A percentile compares a stretch with the other conserved stretches of the same genome.
Evolutionary conservation across 1,140 invertebrate genomes (phyloP).

Genomic region (Hyles vespertilio): DNA sequence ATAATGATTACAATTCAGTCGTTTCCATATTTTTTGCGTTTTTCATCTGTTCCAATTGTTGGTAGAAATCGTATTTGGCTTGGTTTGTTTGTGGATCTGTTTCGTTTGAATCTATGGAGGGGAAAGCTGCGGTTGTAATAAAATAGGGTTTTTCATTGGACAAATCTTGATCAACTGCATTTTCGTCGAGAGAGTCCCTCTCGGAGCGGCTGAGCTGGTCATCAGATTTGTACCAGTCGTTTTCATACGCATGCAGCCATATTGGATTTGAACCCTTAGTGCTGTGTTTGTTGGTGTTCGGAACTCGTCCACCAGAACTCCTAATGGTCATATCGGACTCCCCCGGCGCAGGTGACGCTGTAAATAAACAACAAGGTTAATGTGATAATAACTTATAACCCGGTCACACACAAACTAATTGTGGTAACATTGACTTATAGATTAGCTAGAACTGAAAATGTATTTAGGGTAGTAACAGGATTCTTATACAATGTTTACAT

Average conservation of each 20-base stretch:
- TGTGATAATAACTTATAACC: not conserved
- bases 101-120: slow-evolving; percentile 71
- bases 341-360: slow-evolving; percentile 71
- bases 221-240: slow-evolving; percentile 95
- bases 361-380: slow-evolving; percentile 15
- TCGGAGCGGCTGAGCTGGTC: slow-evolving; percentile 82
- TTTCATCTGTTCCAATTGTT: slow-evolving; percentile 78
- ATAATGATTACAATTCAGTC: slow-evolving; percentile 81
- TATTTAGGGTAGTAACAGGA: no score
- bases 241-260: slow-evolving; percentile 95
- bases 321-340: slow-evolving; percentile 85
- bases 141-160: slow-evolving; percentile 76
- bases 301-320: slow-evolving; percentile 84
- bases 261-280: slow-evolving; percentile 96
- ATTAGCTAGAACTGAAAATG: no score
- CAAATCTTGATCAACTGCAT: slow-evolving; percentile 83
- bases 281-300: slow-evolving; percentile 96
- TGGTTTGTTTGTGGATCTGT: slow-evolving; percentile 70
- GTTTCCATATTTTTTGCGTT: slow-evolving; percentile 89
- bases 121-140: slow-evolving; percentile 71
- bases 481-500: no score
- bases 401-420: not conserved
- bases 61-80: slow-evolving; percentile 81
- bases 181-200: slow-evolving; percentile 91
- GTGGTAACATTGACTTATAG: not conserved